A percentile compares a stretch with the other conserved stretches of the same genome.
Evolutionary conservation across 2,113 vertebrate genomes (phyloP).

Genomic region (Hippopotamus amphibius): DNA sequence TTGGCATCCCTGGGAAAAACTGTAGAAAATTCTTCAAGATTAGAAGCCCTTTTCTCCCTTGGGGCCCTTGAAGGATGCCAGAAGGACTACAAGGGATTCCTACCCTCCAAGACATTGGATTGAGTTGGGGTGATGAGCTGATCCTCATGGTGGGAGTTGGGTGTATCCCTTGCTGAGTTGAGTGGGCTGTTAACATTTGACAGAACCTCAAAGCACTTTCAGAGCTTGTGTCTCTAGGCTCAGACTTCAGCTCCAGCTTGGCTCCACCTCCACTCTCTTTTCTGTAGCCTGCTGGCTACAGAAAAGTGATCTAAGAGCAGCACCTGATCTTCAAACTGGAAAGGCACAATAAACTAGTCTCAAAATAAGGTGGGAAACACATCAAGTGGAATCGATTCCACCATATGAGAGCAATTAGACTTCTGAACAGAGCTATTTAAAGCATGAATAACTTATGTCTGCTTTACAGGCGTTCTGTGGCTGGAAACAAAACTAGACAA

Average conservation of each 20-base stretch:
- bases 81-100: background rate
- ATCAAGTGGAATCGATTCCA: background rate
- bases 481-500: background rate
- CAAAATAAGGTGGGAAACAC: background rate
- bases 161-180: background rate
- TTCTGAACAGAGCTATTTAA: background rate
- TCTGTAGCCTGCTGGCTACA: background rate
- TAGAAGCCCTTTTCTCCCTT: background rate
- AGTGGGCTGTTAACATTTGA: background rate
- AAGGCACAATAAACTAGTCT: background rate
- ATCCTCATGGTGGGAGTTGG: fast-evolving
- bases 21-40: background rate
- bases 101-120: fast-evolving
- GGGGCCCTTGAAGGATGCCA: background rate
- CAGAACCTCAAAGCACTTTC: background rate
- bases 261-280: background rate
- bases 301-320: background rate
- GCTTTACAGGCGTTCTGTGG: background rate
- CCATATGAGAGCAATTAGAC: background rate
- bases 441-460: background rate
- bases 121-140: background rate
- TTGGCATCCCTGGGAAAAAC: background rate
- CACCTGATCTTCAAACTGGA: background rate
- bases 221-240: background rate
- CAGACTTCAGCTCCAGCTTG: too few species aligned